A percentile compares a stretch with the other conserved stretches of the same genome.
Evolutionary conservation across 2,888 invertebrate genomes (phyloP).

Genomic region (Saturnia japonica): DNA sequence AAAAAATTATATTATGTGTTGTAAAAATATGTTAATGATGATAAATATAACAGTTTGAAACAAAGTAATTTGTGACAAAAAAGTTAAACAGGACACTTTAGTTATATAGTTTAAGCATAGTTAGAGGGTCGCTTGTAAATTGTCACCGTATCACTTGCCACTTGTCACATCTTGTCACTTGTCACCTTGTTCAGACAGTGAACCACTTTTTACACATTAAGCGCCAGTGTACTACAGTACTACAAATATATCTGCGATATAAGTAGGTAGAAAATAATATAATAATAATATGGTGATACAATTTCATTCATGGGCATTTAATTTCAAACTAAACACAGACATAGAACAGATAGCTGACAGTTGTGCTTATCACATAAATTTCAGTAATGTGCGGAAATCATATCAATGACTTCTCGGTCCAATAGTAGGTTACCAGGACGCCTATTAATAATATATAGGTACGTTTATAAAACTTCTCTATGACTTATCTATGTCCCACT

Average conservation of each 20-base stretch:
- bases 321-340: too few relatives aligned
- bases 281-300: not conserved
- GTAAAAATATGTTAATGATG: not conserved
- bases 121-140: slow-evolving; percentile 20
- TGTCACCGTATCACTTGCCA: slow-evolving; percentile 32
- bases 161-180: slow-evolving; percentile 30
- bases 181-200: slow-evolving; percentile 23
- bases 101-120: slow-evolving; percentile 13
- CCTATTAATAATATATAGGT: too few relatives aligned
- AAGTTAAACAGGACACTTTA: slow-evolving; percentile 4
- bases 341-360: too few relatives aligned
- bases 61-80: slow-evolving; percentile 7
- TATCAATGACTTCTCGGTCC: too few relatives aligned
- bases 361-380: too few relatives aligned
- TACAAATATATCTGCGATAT: slow-evolving; percentile 6
- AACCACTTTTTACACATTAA: slow-evolving; percentile 18
- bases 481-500: too few relatives aligned
- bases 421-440: too few relatives aligned
- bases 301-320: too few relatives aligned
- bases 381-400: too few relatives aligned
- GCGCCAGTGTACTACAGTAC: slow-evolving; percentile 20
- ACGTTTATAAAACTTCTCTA: too few relatives aligned
- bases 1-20: too few relatives aligned
- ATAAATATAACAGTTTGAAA: not conserved
- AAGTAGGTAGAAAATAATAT: not conserved